Evolutionary conservation across 2,113 vertebrate genomes (phyloP).

Genomic region (Alligator sinensis): DNA sequence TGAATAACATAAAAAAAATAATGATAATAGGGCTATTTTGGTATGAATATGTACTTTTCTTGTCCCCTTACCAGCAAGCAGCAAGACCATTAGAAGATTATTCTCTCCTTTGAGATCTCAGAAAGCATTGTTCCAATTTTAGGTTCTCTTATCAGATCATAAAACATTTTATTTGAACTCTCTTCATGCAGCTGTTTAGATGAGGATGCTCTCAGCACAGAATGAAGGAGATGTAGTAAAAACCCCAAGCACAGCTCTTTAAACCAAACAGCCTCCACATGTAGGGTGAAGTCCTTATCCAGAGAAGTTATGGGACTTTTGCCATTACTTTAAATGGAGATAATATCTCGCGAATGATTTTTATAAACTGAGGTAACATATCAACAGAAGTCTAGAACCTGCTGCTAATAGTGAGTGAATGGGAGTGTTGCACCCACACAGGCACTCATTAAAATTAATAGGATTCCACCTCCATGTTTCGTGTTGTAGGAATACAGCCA

Average conservation of each 20-base stretch:
- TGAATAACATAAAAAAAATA: background rate
- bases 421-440: background rate
- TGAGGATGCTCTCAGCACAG: background rate
- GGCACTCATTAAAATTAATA: background rate
- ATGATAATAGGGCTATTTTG: background rate
- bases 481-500: background rate
- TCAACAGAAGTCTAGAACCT: background rate
- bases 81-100: background rate
- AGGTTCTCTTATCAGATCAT: background rate
- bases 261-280: background rate
- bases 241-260: background rate
- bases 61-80: background rate
- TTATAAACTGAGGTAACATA: background rate
- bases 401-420: background rate
- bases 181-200: background rate
- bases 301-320: background rate
- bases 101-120: background rate
- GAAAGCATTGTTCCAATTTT: background rate
- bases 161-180: background rate
- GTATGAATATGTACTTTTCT: background rate
- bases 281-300: background rate
- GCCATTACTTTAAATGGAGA: background rate
- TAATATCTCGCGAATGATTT: background rate
- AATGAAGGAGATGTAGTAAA: background rate
- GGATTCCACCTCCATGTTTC: background rate